Evolutionary conservation across 1,140 invertebrate genomes (phyloP), one percentile per base, ranked within the genome.

Genomic region (Fragariocoptes setiger): DNA sequence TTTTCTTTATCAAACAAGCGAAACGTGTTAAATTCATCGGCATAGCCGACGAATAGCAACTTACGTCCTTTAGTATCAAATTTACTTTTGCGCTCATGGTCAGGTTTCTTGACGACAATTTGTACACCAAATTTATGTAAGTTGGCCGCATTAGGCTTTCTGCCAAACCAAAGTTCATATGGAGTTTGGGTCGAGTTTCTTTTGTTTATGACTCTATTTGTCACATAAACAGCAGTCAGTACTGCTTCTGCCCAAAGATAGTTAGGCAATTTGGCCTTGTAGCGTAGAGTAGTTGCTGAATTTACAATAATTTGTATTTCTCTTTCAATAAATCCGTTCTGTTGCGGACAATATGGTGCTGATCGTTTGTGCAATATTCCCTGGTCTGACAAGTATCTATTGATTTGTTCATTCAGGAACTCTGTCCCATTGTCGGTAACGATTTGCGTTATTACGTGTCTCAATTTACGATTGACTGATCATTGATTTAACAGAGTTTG

Each of bases 161-260:
- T 36, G 14, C 38, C 21, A 21, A 45, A 36, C 41, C 43, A 47
- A 40, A 36, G 13, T 37, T 49, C 44, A 19, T 21, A 61, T 40
- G 39, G 41, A 21, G 38, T 44, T 2, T 5, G 5, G 3, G 13
- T 12, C 5, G 19, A 14, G 4, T 4, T 13, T 21, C n/a, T 15
- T 14, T 19, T 41, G 4, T 4, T 8, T 19, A 21, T n/a, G n/a
- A 21, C 14, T 13, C 35, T 17, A 21, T 42, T 42, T n/a, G 21
- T 15, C 2, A 42, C 13, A 39, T 42, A 42, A 13, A 16, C 19
- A 3, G 42, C 42, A 8, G 42, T 42, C 12, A 21, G 18, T 25
- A 35, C 19, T 3, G 40, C 40, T 41, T 41, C 40, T 3, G 40
- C 21, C 40, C 40, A 41, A 5, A 41, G 20, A 0, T 38, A 4